Evolutionary conservation across 2,113 vertebrate genomes (phyloP).

Genomic region (Oryzias curvinotus): DNA sequence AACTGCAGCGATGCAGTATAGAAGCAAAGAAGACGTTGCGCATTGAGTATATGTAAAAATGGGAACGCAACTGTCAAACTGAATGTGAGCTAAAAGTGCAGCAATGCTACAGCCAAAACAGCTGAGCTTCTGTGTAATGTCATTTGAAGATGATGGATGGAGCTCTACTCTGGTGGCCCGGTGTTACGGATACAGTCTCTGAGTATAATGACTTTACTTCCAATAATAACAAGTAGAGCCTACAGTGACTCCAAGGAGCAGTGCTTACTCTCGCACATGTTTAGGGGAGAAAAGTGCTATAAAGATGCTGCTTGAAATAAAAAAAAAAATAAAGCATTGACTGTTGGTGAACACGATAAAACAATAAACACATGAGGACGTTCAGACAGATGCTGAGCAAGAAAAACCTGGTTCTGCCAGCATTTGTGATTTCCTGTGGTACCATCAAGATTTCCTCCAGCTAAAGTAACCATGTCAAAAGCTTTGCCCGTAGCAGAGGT

Average conservation of each 20-base stretch:
- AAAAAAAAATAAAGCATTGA: too few relatives aligned
- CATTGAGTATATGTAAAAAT: neutral
- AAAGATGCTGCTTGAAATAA: neutral
- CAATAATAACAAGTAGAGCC: neutral
- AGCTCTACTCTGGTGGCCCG: neutral
- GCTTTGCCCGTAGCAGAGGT: too few relatives aligned
- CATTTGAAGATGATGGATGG: neutral
- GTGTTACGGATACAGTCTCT: neutral
- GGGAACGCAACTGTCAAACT: neutral
- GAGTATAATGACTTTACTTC: too few relatives aligned
- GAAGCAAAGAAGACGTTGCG: neutral
- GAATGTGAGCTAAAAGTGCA: neutral
- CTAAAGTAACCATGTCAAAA: too few relatives aligned
- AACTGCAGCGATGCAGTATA: neutral
- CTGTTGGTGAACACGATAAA: too few relatives aligned
- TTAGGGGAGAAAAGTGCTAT: too few relatives aligned
- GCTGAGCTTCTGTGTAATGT: neutral
- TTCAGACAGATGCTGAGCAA: too few relatives aligned
- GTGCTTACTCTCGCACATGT: neutral
- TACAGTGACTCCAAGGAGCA: neutral
- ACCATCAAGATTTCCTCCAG: too few relatives aligned
- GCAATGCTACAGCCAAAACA: neutral
- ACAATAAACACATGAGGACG: too few relatives aligned
- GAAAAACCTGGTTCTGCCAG: too few relatives aligned
- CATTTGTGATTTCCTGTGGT: too few relatives aligned